Evolutionary conservation across 1,140 invertebrate species (phyloP), one percentile per base, ranked within the genome.

Genomic region (Drosophila fuyamai): DNA sequence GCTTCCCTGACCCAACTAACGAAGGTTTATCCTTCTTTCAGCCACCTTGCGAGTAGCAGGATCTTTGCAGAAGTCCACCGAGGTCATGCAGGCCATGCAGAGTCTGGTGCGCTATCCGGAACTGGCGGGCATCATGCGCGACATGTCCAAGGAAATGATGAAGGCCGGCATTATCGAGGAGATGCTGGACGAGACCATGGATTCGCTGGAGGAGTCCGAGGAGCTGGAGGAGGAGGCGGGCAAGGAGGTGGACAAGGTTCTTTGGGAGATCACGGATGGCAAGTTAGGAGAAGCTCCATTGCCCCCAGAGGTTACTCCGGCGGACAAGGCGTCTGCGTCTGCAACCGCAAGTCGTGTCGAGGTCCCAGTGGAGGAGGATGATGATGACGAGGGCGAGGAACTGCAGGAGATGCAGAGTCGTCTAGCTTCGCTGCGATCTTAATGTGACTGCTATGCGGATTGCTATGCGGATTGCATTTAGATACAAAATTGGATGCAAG

Each of bases 111-210:
- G 96, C 81, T 94, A 99, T 5, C 98, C 98, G 0, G 98, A 99
- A 93, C 96, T 99, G 16, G 97, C 97, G 2, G 95, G 96, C 14
- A 98, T 98, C 0, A 99, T 99, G 99, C 95, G 98, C 89, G 98
- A 99, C 79, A 94, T 99, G 93, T 99, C 98, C 0, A 98, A 98
- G 93, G 98, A 99, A 94, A 99, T 99, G 98, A 99, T 98, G 97
- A 98, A 97, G 93, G 98, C 98, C 6, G 98, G 98, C n/a, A 99
- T 99, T 47, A 98, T 99, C 65, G 98, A 99, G 92, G 98, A 99
- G 94, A 99, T 99, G 98, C 93, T 99, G 43, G 98, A 99, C 79
- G 99, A 99, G 92, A 98, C 98, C 32, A 96, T 99, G 95, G 98
- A 98, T 73, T 94, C 94, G 5, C 93, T 99, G 46, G 97, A 97